These are phyloP conservation scores for Gallinago nigripennis DNA, from an alignment of 2,797 vertebrate genomes.

Conservation along the genomic window DNA sequence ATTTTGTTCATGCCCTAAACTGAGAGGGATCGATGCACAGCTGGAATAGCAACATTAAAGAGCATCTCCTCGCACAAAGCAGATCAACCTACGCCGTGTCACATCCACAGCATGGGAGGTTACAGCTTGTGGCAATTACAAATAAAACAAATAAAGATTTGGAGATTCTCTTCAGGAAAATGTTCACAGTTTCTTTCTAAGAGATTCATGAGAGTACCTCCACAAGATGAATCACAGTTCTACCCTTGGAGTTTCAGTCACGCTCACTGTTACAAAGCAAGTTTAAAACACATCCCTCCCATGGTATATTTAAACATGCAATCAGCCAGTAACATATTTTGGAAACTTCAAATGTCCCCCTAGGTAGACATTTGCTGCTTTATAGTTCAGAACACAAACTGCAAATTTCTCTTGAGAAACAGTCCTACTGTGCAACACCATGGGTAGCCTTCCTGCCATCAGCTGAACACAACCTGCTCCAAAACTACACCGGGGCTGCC, in stretches of 20 bases:
- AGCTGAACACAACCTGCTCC: background rate
- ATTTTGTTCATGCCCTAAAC: background rate
- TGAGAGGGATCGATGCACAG: background rate
- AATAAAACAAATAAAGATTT: background rate
- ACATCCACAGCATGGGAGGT: background rate
- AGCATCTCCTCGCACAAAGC: background rate
- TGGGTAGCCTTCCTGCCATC: background rate
- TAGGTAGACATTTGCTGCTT: background rate
- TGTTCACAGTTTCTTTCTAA: background rate
- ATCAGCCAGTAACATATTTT: background rate
- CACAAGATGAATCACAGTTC: background rate
- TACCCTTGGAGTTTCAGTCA: background rate
- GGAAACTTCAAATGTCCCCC: background rate
- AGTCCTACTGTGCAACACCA: background rate
- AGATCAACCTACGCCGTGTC: background rate
- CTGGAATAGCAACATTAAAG: background rate
- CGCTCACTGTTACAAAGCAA: background rate
- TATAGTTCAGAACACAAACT: background rate
- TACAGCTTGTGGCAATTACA: background rate
- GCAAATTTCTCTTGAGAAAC: background rate
- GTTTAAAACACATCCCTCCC: background rate
- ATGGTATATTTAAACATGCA: background rate
- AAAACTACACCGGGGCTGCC: background rate
- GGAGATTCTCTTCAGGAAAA: background rate
- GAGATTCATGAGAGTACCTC: background rate